A percentile compares a stretch with the other conserved stretches of the same genome.
Evolutionary conservation across 2,888 invertebrate genomes (phyloP).

Genomic region (Steinernema carpocapsae): DNA sequence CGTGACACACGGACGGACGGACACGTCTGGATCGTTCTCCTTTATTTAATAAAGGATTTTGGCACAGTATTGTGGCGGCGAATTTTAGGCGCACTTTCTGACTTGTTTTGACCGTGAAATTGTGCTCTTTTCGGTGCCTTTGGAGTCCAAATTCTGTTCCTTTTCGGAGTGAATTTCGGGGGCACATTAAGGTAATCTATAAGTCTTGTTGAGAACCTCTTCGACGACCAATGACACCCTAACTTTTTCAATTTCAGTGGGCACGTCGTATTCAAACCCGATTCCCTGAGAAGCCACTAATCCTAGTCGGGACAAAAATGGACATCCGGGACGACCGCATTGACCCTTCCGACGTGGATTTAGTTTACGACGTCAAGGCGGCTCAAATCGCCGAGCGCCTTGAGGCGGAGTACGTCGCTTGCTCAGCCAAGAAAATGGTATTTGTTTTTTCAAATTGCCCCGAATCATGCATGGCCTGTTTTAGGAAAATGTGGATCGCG

Average conservation of each 20-base stretch:
- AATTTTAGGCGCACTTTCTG: too few species aligned
- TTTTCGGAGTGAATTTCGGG: too few species aligned
- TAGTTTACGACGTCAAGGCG: background rate
- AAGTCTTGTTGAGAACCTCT: too few species aligned
- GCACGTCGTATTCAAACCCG: background rate
- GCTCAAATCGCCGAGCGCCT: background rate
- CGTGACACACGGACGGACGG: too few species aligned
- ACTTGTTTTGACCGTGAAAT: too few species aligned
- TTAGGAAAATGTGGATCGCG: background rate
- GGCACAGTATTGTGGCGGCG: too few species aligned
- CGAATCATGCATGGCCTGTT: background rate
- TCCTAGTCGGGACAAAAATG: background rate
- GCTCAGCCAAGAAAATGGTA: background rate
- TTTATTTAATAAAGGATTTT: too few species aligned
- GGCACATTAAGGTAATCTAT: too few species aligned
- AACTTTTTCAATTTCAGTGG: background rate
- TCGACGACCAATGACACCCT: too few species aligned
- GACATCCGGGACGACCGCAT: background rate
- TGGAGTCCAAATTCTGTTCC: too few species aligned
- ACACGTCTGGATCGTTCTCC: too few species aligned
- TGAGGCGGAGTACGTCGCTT: background rate
- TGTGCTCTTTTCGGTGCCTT: too few species aligned
- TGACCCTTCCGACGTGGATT: background rate
- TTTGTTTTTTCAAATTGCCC: background rate
- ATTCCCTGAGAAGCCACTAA: slow-evolving; percentile 6